Base-by-base conservation (phyloP, 1,140 invertebrate genomes). In the Drosophila gunungcola region DNA sequence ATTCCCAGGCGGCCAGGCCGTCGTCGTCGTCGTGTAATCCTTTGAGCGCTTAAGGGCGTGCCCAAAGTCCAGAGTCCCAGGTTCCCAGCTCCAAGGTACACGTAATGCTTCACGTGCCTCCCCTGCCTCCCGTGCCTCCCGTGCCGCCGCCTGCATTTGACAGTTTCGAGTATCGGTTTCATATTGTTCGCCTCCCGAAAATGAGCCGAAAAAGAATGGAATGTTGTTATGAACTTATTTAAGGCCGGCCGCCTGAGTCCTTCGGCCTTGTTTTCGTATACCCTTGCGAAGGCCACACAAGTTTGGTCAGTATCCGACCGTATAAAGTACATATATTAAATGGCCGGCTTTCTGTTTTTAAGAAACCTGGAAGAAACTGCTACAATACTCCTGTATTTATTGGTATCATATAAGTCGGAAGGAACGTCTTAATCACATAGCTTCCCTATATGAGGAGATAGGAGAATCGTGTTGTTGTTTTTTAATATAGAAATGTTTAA, bases 141-240 rank as follows among this genome's bases (percentile, higher is more conserved):
- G 34, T 32, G n/a, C 21, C 5, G 39, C 39, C 46, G 45, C 48
- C 82, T 88, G 84, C 63, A 49, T 79, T 78, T 88, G 83, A 88
- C 83, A 88, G 80, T 69, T 46, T 69, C 83, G 78, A 88, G 83
- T 88, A 88, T 88, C 84, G 83, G 79, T 86, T 88, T 82, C 75
- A 82, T 82, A 88, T 88, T 82, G 55, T 72, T 45, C 57, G 62
- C 52, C 62, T 6, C n/a, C 56, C 12, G 11, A 52, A 52, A 56
- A 58, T 61, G 25, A 41, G 34, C 60, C 62, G 53, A 41, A 54
- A 55, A 70, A 48, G 27, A 48, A 63, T 34, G 36, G 42, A 56
- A 69, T 69, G 43, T 69, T 69, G 43, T 69, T 70, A 70, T 69
- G 67, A 69, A 68, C 51, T 68, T 53, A 38, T 41, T 55, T 32